These are phyloP conservation scores for Xenopus tropicalis DNA, from an alignment of 2,113 vertebrate genomes.

Conservation along the genomic window DNA sequence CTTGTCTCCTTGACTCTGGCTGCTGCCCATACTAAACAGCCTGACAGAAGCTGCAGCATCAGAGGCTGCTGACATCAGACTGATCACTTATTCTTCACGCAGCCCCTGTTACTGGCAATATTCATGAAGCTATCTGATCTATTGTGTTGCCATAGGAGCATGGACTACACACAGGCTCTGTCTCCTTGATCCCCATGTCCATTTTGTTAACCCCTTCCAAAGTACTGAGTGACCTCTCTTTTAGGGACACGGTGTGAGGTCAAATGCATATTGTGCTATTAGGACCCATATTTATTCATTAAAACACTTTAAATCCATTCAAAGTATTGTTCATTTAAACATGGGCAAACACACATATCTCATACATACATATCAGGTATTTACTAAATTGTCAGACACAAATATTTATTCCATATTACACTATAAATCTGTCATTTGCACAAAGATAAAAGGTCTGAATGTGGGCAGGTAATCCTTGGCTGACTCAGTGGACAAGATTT, in stretches of 20 bases:
- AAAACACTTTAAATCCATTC: background rate
- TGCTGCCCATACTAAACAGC: slow-evolving; percentile 44
- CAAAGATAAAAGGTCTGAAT: too few relatives aligned
- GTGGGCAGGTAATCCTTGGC: too few relatives aligned
- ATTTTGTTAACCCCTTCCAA: slow-evolving; percentile 68
- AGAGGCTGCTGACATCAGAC: slow-evolving; percentile 71
- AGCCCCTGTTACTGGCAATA: slow-evolving; percentile 81
- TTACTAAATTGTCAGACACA: too few relatives aligned
- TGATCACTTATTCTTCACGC: slow-evolving; percentile 80
- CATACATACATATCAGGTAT: too few relatives aligned
- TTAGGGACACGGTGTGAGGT: slow-evolving; percentile 43
- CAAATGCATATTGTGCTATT: background rate
- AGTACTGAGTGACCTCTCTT: slow-evolving; percentile 14
- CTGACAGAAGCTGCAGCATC: slow-evolving; percentile 58
- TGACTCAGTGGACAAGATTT: too few relatives aligned
- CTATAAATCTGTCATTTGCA: too few relatives aligned
- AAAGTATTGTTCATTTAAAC: background rate
- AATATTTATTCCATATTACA: too few relatives aligned
- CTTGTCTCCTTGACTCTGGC: slow-evolving; percentile 45
- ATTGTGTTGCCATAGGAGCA: slow-evolving; percentile 95
- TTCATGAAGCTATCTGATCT: slow-evolving; percentile 83
- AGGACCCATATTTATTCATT: background rate
- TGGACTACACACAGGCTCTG: slow-evolving; percentile 76
- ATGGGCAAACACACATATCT: too few relatives aligned
- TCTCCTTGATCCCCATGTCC: slow-evolving; percentile 75